Evolutionary conservation across 2,888 invertebrate species (phyloP).

Genomic region (Philereme transversata): DNA sequence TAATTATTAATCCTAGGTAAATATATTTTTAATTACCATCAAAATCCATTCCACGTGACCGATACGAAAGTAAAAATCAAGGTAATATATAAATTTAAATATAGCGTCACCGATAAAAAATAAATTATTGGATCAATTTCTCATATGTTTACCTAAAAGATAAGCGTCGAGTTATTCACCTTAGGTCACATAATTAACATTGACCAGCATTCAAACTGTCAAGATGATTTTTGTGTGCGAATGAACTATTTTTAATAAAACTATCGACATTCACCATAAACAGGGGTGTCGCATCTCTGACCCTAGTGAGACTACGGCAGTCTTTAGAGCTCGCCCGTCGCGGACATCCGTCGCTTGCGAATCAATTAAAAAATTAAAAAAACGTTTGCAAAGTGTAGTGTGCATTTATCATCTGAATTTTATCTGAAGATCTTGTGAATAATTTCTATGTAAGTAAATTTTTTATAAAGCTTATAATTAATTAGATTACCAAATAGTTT

Average conservation of each 20-base stretch:
- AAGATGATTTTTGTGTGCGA: constrained; percentile 3
- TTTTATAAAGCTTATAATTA: too few species aligned
- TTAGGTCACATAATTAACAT: constrained; percentile 5
- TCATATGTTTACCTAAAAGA: constrained; percentile 10
- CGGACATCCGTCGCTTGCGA: constrained; percentile 62
- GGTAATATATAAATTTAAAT: too few species aligned
- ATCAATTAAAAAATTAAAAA: constrained; percentile 38
- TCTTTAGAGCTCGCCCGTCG: constrained; percentile 63
- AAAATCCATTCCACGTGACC: too few species aligned
- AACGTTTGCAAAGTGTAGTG: constrained; percentile 12
- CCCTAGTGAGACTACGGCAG: constrained; percentile 58
- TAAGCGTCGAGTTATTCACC: constrained; percentile 15
- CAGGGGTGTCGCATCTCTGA: constrained; percentile 55
- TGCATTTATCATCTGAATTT: constrained; percentile 9
- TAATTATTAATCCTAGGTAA: too few species aligned
- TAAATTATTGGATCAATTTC: constrained; percentile 1
- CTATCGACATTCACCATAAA: constrained; percentile 49
- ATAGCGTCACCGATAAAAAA: background rate
- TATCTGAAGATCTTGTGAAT: constrained; percentile 4
- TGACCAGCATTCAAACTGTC: background rate
- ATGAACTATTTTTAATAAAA: background rate
- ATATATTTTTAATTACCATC: too few species aligned
- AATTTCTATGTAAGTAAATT: constrained; percentile 16
- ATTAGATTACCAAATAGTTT: too few species aligned
- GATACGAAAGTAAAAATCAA: too few species aligned